phyloP scores from a whole-genome alignment of 2,888 invertebrate genomes.

The Ormyrus rosae region DNA sequence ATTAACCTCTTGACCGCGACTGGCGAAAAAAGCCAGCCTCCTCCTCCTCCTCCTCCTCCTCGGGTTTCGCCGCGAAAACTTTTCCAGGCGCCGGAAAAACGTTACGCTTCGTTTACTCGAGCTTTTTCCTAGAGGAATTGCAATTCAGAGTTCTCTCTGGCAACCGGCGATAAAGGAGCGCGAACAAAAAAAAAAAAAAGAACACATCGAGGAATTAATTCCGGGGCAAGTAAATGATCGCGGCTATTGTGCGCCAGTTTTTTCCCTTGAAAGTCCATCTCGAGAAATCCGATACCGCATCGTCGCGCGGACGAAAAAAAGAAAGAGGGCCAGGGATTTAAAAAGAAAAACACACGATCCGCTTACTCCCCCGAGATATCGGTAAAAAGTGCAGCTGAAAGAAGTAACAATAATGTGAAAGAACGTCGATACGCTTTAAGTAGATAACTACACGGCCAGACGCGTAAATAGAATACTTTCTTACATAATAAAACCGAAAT shows the following conservation, averaged over 20 bases:
- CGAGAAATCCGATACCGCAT: slow-evolving; percentile 31
- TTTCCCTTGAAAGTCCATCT: slow-evolving; percentile 18
- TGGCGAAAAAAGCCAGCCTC: too few relatives aligned
- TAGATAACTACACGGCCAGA: slow-evolving; percentile 33
- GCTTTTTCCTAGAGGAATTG: too few relatives aligned
- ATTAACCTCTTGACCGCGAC: not conserved
- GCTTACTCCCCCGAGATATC: slow-evolving; percentile 42
- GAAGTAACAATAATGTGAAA: slow-evolving; percentile 1
- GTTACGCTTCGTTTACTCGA: too few relatives aligned
- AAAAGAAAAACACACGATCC: slow-evolving; percentile 48
- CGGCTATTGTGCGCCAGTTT: slow-evolving; percentile 30
- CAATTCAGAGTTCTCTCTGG: too few relatives aligned
- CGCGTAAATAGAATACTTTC: slow-evolving; percentile 24
- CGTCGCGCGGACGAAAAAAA: slow-evolving; percentile 20
- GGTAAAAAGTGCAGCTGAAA: slow-evolving; percentile 29
- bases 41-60: too few relatives aligned
- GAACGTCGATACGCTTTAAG: slow-evolving; percentile 5
- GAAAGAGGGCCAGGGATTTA: not conserved
- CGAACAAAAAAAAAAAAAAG: not conserved
- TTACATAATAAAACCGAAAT: slow-evolving; percentile 22
- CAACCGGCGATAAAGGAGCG: slow-evolving; percentile 16
- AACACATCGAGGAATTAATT: slow-evolving; percentile 39
- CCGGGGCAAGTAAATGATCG: slow-evolving; percentile 27
- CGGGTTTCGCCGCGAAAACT: not conserved
- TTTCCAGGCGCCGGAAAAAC: not conserved